Conservation (phyloP, 30 jellyfish, hydroid and myxozoan species). For the Aurelia aurita complex sp. Pacific region DNA sequence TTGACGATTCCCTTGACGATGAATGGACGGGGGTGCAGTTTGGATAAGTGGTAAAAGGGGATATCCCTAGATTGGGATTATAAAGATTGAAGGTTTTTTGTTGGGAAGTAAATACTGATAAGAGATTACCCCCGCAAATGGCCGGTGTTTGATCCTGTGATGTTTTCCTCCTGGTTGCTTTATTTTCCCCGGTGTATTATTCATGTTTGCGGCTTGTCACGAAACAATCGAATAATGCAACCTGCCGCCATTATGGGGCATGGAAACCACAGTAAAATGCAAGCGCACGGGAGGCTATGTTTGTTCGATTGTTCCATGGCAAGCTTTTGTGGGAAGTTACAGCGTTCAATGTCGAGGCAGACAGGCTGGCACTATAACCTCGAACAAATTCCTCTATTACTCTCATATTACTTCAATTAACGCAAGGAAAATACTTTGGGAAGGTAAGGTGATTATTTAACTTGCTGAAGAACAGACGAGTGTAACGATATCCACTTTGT, state of each 20-base stretch:
- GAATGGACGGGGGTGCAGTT: too few relatives aligned
- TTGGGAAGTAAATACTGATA: too few relatives aligned
- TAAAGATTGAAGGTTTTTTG: too few relatives aligned
- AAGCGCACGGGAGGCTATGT: constrained; percentile 73
- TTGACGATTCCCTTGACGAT: too few relatives aligned
- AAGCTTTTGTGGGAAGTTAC: constrained; percentile 50
- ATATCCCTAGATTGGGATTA: too few relatives aligned
- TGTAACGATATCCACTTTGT: background rate
- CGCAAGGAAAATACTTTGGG: background rate
- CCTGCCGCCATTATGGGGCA: constrained; percentile 88
- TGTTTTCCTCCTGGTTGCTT: constrained; percentile 32
- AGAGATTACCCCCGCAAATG: constrained; percentile 18
- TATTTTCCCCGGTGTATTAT: constrained; percentile 26
- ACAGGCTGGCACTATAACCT: background rate
- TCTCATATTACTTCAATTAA: background rate
- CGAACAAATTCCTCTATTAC: background rate
- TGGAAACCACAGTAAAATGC: constrained; percentile 69
- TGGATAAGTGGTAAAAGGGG: too few relatives aligned
- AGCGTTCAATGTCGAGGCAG: constrained; percentile 15
- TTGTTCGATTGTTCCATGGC: constrained; percentile 45
- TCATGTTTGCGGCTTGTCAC: constrained; percentile 70
- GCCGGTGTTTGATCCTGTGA: constrained; percentile 9
- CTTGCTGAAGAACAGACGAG: background rate
- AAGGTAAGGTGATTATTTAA: background rate
- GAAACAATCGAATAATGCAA: constrained; percentile 52